These are phyloP conservation scores for Leptoteleia sp. DNA, from an alignment of 1,140 invertebrate genomes.

Conservation along the genomic window DNA sequence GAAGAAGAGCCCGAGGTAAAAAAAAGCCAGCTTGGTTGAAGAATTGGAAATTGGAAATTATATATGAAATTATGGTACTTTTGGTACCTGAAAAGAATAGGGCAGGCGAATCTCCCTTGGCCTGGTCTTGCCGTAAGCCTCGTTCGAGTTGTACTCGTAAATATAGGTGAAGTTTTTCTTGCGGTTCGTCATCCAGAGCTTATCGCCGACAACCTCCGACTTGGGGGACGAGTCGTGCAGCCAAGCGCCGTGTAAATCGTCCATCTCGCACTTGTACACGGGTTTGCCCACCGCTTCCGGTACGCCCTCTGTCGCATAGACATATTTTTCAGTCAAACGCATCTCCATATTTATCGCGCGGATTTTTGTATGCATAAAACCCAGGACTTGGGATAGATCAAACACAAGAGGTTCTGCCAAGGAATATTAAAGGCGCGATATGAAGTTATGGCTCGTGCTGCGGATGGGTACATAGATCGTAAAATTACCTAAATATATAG, in stretches of 20 bases:
- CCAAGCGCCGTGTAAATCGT: constrained; percentile 90
- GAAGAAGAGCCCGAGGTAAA: too few relatives aligned
- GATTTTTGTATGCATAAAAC: constrained; percentile 40
- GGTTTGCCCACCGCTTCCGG: constrained; percentile 95
- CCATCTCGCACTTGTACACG: constrained; percentile 90
- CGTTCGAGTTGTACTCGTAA: constrained; percentile 89
- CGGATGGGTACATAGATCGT: neutral
- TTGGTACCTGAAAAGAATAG: constrained; percentile 75
- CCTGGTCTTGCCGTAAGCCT: constrained; percentile 82
- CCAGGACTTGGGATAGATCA: constrained; percentile 9
- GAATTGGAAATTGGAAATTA: too few relatives aligned
- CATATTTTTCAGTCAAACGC: constrained; percentile 41
- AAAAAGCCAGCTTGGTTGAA: too few relatives aligned
- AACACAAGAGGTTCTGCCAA: neutral
- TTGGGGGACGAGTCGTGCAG: constrained; percentile 88
- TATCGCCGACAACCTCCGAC: constrained; percentile 84
- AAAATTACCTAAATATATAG: too few relatives aligned
- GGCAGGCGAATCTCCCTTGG: constrained; percentile 77
- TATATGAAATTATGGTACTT: too few relatives aligned
- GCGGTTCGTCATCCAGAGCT: constrained; percentile 92
- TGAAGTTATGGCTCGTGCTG: neutral
- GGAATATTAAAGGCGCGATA: constrained; percentile 21
- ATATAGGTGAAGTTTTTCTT: constrained; percentile 85
- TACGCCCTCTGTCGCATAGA: constrained; percentile 86
- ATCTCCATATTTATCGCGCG: constrained; percentile 31